Base-by-base conservation (phyloP, 2,888 invertebrate genomes). In the Spisula subtruncata region DNA sequence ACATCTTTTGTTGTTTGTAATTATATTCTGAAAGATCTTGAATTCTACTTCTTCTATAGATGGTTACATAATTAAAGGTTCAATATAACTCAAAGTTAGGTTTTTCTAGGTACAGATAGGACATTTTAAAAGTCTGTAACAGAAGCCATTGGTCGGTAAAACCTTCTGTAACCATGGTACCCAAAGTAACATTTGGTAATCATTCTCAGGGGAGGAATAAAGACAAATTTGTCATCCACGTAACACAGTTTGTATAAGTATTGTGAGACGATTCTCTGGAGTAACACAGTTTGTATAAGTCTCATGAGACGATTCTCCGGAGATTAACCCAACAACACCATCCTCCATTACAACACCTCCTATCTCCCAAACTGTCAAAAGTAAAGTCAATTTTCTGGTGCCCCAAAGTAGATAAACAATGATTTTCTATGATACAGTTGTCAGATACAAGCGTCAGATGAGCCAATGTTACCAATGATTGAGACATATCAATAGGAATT, bases 321-420 rank as follows among this genome's bases (percentile, higher is more conserved):
- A 66, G 60, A 66, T 60, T 60, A 60, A n/a, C n/a, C 12, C 14
- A 25, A 51, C 2, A 25, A 60, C 18, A 8, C 25, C 2, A 6
- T 6, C 60, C n/a, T 25, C 25, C 10, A n/a, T 25, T 66, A 66
- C 60, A 25, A 66, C 25, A 10, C n/a, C n/a, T 41, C n/a, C 25
- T 66, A 66, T 66, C 60, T 66, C 8, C 8, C 20, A 1, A 66
- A 25, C 60, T 66, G 60, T 66, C 60, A 66, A 10, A 66, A 66
- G 25, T 66, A 66, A 66, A 25, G 60, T 66, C 60, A 66, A 41
- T 66, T 25, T 66, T 66, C 60, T 66, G 60, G 20, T 66, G 60
- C 60, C 2, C n/a, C n/a, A 25, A 25, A 66, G 25, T 66, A 66
- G 60, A 66, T 66, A 66, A 66, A 66, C n/a, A 66, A 66, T 66